phyloP scores from a whole-genome alignment of 2,888 invertebrate species.

The Branchellion lobata region DNA sequence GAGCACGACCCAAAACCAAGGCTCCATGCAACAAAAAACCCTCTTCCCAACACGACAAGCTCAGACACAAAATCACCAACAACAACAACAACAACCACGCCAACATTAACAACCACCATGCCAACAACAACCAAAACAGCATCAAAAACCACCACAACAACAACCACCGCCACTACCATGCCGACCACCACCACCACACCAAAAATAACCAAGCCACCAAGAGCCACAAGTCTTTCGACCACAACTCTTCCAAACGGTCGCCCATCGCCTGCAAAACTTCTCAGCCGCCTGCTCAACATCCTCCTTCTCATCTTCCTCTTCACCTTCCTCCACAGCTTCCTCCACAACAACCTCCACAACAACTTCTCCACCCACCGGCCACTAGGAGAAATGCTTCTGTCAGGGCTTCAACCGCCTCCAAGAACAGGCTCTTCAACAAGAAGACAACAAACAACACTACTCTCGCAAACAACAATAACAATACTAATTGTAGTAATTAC shows the following conservation, averaged over 20 bases:
- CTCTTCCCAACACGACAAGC: not conserved
- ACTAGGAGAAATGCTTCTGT: too few relatives aligned
- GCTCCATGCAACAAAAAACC: not conserved
- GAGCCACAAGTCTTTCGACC: not conserved
- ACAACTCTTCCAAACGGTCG: not conserved
- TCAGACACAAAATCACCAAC: not conserved
- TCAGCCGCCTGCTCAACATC: not conserved
- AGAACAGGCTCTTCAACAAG: too few relatives aligned
- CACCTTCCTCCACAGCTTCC: too few relatives aligned
- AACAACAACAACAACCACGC: not conserved
- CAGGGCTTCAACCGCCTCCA: too few relatives aligned
- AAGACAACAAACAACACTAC: too few relatives aligned
- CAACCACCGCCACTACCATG: not conserved
- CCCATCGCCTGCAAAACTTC: not conserved
- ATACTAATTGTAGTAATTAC: too few relatives aligned
- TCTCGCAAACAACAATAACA: too few relatives aligned
- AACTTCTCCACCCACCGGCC: too few relatives aligned
- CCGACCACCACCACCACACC: not conserved
- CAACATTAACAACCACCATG: too few relatives aligned
- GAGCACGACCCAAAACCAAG: slow-evolving; percentile 16
- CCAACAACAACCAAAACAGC: not conserved
- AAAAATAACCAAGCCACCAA: not conserved
- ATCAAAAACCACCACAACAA: not conserved
- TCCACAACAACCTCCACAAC: too few relatives aligned
- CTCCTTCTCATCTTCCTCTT: too few relatives aligned